phyloP scores from a whole-genome alignment of 1,140 invertebrate genomes.

The Stegodyphus mimosarum region DNA sequence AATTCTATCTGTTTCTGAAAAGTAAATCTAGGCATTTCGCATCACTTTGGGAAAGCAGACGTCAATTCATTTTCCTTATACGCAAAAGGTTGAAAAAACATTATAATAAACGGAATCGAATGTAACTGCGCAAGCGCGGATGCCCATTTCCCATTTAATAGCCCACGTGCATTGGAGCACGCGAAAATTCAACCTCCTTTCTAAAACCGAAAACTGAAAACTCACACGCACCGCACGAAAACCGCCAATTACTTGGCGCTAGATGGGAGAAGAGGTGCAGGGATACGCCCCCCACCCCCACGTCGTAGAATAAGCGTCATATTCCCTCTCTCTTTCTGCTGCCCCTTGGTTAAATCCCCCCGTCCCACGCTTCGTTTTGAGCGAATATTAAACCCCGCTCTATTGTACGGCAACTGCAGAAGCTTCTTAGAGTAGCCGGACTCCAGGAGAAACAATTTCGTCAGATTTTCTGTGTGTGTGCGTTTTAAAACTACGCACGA shows the following conservation, averaged over 20 bases:
- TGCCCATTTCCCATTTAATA: slow-evolving; percentile 1
- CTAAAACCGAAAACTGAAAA: slow-evolving; percentile 46
- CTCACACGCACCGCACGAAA: slow-evolving; percentile 52
- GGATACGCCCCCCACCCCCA: not conserved
- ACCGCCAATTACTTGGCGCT: slow-evolving; percentile 54
- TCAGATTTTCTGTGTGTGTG: slow-evolving; percentile 33
- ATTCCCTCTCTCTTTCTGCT: too few relatives aligned
- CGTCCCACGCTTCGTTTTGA: slow-evolving; percentile 6
- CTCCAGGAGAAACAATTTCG: slow-evolving; percentile 45
- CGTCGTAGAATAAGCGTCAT: not conserved
- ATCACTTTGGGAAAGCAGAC: not conserved
- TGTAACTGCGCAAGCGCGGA: slow-evolving; percentile 30
- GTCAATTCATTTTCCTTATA: slow-evolving; percentile 23
- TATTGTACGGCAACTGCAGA: not conserved
- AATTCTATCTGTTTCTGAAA: too few relatives aligned
- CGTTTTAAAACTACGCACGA: slow-evolving; percentile 37
- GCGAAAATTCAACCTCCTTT: slow-evolving; percentile 52
- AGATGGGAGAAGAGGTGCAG: not conserved
- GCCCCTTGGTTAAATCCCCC: not conserved
- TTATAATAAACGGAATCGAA: slow-evolving; percentile 55
- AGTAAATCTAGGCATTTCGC: too few relatives aligned
- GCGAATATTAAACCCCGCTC: slow-evolving; percentile 53
- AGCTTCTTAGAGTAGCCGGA: not conserved
- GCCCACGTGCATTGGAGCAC: slow-evolving; percentile 8
- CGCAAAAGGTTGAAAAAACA: slow-evolving; percentile 40